These are phyloP conservation scores for Drosophila imparisetae DNA, from an alignment of 2,888 invertebrate genomes.

Conservation along the genomic window DNA sequence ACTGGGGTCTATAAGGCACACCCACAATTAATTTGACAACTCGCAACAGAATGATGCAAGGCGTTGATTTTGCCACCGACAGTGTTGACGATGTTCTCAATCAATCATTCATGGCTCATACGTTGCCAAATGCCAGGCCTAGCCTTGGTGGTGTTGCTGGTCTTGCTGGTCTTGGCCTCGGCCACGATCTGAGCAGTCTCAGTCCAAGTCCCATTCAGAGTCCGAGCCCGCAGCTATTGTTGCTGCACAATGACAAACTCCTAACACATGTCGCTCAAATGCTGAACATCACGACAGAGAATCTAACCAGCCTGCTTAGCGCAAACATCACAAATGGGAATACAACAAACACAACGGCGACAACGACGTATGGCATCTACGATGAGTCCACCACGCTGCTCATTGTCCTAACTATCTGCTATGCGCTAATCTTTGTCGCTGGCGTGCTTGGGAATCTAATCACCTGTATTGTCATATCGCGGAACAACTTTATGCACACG, in stretches of 20 bases:
- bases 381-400: slow-evolving; percentile 71
- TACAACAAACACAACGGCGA: slow-evolving; percentile 15
- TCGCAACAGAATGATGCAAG: slow-evolving; percentile 63
- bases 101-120: slow-evolving; percentile 76
- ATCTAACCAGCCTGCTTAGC: slow-evolving; percentile 75
- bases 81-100: slow-evolving; percentile 69
- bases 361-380: slow-evolving; percentile 11
- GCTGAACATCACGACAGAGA: slow-evolving; percentile 82
- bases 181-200: background rate
- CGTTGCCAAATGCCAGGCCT: slow-evolving; percentile 48
- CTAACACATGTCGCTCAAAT: slow-evolving; percentile 81
- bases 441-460: slow-evolving; percentile 93
- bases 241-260: slow-evolving; percentile 81
- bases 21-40: slow-evolving; percentile 70
- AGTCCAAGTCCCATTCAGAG: slow-evolving; percentile 8
- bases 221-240: slow-evolving; percentile 63
- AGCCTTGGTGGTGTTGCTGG: background rate
- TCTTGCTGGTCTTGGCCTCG: background rate
- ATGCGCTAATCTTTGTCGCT: slow-evolving; percentile 87
- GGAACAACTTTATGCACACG: slow-evolving; percentile 93
- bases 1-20: slow-evolving; percentile 14
- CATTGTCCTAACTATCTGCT: slow-evolving; percentile 88
- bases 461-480: slow-evolving; percentile 93
- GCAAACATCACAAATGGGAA: slow-evolving; percentile 46
- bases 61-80: slow-evolving; percentile 55